Evolutionary conservation across 2,113 vertebrate genomes (phyloP), one percentile per base, ranked within the genome.

Genomic region (Talpa occidentalis): DNA sequence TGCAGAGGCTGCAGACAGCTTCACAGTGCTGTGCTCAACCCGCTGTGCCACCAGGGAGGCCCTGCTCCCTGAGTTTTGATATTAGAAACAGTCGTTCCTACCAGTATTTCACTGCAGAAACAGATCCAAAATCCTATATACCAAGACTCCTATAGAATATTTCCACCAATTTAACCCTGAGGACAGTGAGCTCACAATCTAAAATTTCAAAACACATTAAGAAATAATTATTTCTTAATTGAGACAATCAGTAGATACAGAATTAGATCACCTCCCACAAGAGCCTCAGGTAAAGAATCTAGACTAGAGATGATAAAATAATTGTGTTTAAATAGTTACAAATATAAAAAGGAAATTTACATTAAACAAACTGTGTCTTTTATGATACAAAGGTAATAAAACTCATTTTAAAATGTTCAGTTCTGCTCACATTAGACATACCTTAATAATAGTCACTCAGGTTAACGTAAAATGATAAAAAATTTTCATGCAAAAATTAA

Each of bases 41-140:
- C n/a, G n/a, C n/a, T n/a, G n/a, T n/a, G n/a, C n/a, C n/a, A n/a
- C n/a, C n/a, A n/a, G n/a, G n/a, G n/a, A n/a, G n/a, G n/a, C n/a
- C n/a, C n/a, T n/a, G n/a, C n/a, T n/a, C n/a, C n/a, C n/a, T n/a
- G 49, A 81, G 12, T 67, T 87, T 91, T 87, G 60, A 44, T 80
- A 47, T 32, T 59, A 76, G 32, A 67, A 87, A 49, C 49, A 49
- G 42, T 91, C 42, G 11, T 49, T 67, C 32, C 47, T 60, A 52
- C 22, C 4, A 84, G 32, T 5, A 28, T 66, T 64, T 80, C n/a
- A 72, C n/a, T 54, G 37, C 32, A 67, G 59, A n/a, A n/a, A n/a
- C n/a, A n/a, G n/a, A n/a, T n/a, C n/a, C n/a, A n/a, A n/a, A n/a
- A n/a, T n/a, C n/a, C n/a, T n/a, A n/a, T n/a, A n/a, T n/a, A n/a